Percentiles rank a stretch among this genome's conserved stretches.
Conservation (phyloP, 2,797 vertebrate species). For the Dermochelys coriacea region DNA sequence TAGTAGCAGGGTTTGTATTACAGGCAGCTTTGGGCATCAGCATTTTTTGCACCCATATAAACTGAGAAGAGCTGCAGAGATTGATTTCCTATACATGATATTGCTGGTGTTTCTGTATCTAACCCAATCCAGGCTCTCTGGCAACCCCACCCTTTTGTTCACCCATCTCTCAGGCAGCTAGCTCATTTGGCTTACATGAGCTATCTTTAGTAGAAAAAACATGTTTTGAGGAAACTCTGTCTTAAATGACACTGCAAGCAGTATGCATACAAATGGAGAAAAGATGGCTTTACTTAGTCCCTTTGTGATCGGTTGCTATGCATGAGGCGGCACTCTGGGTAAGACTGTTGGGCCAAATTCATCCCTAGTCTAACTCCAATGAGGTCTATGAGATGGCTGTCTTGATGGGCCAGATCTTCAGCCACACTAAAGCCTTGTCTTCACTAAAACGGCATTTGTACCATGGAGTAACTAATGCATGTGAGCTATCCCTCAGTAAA, state of each 20-base stretch:
- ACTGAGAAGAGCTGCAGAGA: background rate
- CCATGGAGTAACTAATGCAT: background rate
- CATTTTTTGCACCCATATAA: background rate
- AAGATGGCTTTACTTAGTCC: slow-evolving; percentile 2
- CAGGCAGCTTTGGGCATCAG: background rate
- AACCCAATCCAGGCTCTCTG: background rate
- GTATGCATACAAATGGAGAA: background rate
- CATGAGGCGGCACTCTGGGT: background rate
- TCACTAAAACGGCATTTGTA: background rate
- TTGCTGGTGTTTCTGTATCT: background rate
- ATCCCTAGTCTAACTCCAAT: background rate
- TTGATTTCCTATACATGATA: background rate
- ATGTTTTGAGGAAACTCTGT: background rate
- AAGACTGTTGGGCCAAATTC: slow-evolving; percentile 7
- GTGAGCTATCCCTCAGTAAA: background rate
- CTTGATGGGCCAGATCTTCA: background rate
- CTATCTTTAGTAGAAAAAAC: background rate
- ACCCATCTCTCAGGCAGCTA: background rate
- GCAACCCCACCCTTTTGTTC: background rate
- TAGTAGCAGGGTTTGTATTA: slow-evolving; percentile 33
- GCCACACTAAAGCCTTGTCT: background rate
- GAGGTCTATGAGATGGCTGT: background rate
- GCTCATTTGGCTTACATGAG: background rate
- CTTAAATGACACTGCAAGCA: background rate
- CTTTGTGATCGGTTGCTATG: background rate